These are phyloP conservation scores for Selenia dentaria DNA, from an alignment of 2,888 invertebrate species.

Conservation along the genomic window DNA sequence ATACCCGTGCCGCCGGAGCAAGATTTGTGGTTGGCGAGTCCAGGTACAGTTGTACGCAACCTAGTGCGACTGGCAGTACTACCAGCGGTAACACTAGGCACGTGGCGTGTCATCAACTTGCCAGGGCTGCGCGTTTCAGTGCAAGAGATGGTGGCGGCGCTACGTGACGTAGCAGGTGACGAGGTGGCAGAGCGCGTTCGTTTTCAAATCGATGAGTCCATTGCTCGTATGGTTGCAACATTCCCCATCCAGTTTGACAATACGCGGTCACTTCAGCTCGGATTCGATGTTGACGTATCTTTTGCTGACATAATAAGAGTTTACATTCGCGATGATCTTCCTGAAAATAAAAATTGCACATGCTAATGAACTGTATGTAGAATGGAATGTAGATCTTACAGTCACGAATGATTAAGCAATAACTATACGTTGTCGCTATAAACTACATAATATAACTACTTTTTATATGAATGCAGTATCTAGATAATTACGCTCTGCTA, in stretches of 20 bases:
- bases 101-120: slow-evolving; percentile 57
- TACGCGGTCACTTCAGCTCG: slow-evolving; percentile 55
- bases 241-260: slow-evolving; percentile 64
- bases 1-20: slow-evolving; percentile 59
- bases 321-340: slow-evolving; percentile 46
- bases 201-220: slow-evolving; percentile 48
- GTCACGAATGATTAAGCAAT: too few species aligned
- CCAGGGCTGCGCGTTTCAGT: slow-evolving; percentile 64
- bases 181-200: slow-evolving; percentile 49
- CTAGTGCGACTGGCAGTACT: slow-evolving; percentile 56
- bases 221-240: slow-evolving; percentile 55
- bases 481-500: too few species aligned
- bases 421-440: too few species aligned
- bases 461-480: too few species aligned
- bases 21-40: slow-evolving; percentile 64
- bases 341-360: not conserved
- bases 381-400: too few species aligned
- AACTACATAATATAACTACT: too few species aligned
- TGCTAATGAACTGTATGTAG: too few species aligned
- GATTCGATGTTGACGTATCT: slow-evolving; percentile 56
- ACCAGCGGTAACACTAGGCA: slow-evolving; percentile 42
- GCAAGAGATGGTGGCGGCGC: slow-evolving; percentile 55
- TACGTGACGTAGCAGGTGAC: slow-evolving; percentile 57
- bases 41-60: slow-evolving; percentile 55
- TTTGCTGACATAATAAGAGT: slow-evolving; percentile 57